A percentile compares a stretch with the other conserved stretches of the same genome.
Conservation (phyloP, 2,797 vertebrate species). For the Thamnophis elegans region DNA sequence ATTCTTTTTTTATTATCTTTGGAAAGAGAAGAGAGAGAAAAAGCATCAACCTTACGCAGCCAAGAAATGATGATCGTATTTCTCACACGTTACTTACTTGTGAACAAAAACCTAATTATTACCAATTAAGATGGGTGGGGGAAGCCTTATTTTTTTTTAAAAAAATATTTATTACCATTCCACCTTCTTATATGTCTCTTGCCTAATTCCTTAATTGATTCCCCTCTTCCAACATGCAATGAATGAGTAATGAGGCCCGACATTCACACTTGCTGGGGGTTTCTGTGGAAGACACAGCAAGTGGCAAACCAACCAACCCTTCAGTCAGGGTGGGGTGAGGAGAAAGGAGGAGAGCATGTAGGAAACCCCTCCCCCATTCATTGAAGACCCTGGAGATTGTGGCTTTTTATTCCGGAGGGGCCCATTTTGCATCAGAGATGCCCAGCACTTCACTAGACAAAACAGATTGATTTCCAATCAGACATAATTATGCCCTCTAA, state of each 20-base stretch:
- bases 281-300: not conserved
- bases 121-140: conserved; percentile 35
- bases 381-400: not conserved
- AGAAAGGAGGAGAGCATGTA: not conserved
- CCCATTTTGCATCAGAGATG: not conserved
- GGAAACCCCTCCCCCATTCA: not conserved
- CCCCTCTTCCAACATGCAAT: not conserved
- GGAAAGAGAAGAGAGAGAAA: not conserved
- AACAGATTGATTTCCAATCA: not conserved
- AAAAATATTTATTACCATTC: conserved; percentile 36
- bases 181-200: conserved; percentile 5
- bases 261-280: not conserved
- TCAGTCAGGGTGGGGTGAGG: not conserved
- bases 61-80: conserved; percentile 32
- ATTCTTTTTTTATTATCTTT: not conserved
- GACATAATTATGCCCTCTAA: not conserved
- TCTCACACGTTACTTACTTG: conserved; percentile 31
- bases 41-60: not conserved
- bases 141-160: not conserved
- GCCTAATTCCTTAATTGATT: conserved; percentile 30
- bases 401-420: not conserved
- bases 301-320: no score
- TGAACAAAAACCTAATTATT: conserved; percentile 48
- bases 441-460: not conserved
- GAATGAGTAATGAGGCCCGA: not conserved